Evolutionary conservation across 1,140 invertebrate species (phyloP).

Genomic region (Triops longicaudatus): DNA sequence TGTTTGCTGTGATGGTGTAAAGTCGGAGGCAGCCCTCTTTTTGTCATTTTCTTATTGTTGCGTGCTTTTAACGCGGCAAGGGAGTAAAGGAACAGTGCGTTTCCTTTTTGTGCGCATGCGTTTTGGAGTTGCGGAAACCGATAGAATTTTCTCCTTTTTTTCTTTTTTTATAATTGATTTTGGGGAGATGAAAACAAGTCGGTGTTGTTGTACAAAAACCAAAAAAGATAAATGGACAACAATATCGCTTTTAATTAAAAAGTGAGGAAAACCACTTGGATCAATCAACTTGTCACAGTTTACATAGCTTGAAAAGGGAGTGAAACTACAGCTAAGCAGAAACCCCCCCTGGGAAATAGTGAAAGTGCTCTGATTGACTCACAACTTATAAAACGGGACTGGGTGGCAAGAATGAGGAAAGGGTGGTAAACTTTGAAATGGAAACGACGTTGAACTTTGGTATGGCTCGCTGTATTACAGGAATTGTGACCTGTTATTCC

Average conservation of each 20-base stretch:
- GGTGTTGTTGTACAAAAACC: conserved; percentile 3
- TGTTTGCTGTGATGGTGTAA: conserved; percentile 9
- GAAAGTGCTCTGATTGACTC: not conserved
- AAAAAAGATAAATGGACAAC: not conserved
- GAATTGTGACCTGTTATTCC: conserved; percentile 11
- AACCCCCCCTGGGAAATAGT: not conserved
- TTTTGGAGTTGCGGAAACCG: not conserved
- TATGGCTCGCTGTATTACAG: conserved; percentile 1
- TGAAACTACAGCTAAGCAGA: not conserved
- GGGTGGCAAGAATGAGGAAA: not conserved
- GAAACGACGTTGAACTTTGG: not conserved
- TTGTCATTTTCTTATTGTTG: not conserved
- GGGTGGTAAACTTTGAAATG: not conserved
- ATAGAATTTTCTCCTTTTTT: not conserved
- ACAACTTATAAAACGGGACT: not conserved
- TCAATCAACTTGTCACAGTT: conserved; percentile 12
- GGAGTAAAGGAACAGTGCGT: not conserved
- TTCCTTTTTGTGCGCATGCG: conserved; percentile 1
- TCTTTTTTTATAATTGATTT: not conserved
- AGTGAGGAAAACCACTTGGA: not conserved
- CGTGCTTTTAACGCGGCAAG: conserved; percentile 4
- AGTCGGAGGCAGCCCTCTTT: conserved; percentile 3
- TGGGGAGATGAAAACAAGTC: not conserved
- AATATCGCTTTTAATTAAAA: not conserved
- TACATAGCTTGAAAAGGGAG: not conserved